A percentile compares a stretch with the other conserved stretches of the same genome.
phyloP scores from a whole-genome alignment of 1,140 invertebrate genomes.

The Aleiodes sp. region DNA sequence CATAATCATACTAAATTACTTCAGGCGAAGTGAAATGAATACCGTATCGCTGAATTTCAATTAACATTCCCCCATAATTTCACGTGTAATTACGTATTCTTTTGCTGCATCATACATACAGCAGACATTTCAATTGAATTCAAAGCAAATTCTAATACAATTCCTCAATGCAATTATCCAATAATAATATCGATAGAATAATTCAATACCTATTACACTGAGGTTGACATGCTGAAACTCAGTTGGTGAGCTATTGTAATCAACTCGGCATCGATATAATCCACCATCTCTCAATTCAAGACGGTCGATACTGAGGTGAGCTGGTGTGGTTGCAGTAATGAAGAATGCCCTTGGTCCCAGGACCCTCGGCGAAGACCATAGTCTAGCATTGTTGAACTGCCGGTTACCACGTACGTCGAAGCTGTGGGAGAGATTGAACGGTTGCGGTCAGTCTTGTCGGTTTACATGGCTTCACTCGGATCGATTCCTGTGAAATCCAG shows the following conservation, averaged over 20 bases:
- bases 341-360: conserved; percentile 64
- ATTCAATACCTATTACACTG: conserved; percentile 67
- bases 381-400: conserved; percentile 48
- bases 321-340: conserved; percentile 60
- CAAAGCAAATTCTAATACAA: too few relatives aligned
- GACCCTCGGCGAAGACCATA: conserved; percentile 61
- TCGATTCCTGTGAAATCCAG: neutral
- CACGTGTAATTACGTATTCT: too few relatives aligned
- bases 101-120: too few relatives aligned
- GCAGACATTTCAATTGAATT: conserved; percentile 4
- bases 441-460: conserved; percentile 14
- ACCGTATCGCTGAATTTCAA: too few relatives aligned
- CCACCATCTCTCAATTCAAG: conserved; percentile 66
- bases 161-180: neutral
- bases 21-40: too few relatives aligned
- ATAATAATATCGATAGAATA: neutral
- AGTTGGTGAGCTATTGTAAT: conserved; percentile 70
- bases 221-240: conserved; percentile 68
- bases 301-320: conserved; percentile 65
- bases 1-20: too few relatives aligned
- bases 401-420: conserved; percentile 60
- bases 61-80: too few relatives aligned
- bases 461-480: neutral
- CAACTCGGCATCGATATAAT: conserved; percentile 70
- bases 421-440: conserved; percentile 44